Conservation (phyloP, 2,113 vertebrate genomes). For the Charadrius vociferus region DNA sequence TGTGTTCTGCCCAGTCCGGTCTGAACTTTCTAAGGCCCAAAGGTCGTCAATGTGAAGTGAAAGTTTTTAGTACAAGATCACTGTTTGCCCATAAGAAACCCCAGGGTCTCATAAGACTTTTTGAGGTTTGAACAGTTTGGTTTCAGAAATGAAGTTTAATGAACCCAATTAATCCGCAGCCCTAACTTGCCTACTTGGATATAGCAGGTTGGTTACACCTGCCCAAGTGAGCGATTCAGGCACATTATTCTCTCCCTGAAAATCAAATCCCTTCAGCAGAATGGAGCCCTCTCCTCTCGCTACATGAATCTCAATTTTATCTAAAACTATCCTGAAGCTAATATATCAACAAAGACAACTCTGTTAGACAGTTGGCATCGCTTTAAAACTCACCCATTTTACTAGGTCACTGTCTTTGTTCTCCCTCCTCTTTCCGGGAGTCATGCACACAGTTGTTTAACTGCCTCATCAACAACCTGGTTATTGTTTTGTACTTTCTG, state of each 20-base stretch:
- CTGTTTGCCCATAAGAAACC: neutral
- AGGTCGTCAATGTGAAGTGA: neutral
- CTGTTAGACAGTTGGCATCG: neutral
- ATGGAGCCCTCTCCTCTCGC: neutral
- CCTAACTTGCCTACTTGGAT: neutral
- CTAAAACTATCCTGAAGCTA: neutral
- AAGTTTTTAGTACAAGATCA: neutral
- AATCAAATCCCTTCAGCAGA: neutral
- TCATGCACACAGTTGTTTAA: neutral
- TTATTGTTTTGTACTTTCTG: neutral
- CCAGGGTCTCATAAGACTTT: neutral
- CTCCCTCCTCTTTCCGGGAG: neutral
- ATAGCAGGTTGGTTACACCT: neutral
- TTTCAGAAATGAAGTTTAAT: neutral
- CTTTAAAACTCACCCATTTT: neutral
- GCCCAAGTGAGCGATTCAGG: neutral
- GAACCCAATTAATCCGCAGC: neutral
- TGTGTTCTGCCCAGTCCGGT: neutral
- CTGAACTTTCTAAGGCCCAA: neutral
- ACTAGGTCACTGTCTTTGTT: neutral
- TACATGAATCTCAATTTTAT: constrained; percentile 19
- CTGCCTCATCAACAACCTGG: neutral
- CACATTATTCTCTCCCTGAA: neutral
- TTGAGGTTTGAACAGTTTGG: neutral
- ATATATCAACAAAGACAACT: neutral